Evolutionary conservation across 2,888 invertebrate genomes (phyloP).

Genomic region (Drosophila pullipes): DNA sequence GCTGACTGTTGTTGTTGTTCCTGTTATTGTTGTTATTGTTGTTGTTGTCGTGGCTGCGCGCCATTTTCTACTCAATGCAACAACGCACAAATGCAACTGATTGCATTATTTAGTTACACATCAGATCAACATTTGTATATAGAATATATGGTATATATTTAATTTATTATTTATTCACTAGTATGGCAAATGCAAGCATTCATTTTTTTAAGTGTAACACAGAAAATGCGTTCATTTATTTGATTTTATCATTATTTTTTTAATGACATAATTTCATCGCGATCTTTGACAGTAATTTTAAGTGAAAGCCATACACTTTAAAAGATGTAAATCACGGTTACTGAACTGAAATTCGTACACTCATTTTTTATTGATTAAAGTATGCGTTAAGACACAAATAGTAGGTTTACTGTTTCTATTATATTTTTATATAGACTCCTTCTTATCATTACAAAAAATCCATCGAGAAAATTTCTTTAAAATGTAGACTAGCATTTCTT

Average conservation of each 20-base stretch:
- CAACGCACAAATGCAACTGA: constrained; percentile 20
- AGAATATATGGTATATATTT: background rate
- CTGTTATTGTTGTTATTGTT: background rate
- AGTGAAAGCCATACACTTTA: too few species aligned
- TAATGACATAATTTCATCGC: too few species aligned
- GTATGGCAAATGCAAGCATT: background rate
- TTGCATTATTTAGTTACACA: background rate
- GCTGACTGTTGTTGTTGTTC: constrained; percentile 11
- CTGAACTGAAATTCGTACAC: too few species aligned
- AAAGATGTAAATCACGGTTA: too few species aligned
- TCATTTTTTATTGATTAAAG: too few species aligned
- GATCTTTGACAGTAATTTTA: too few species aligned
- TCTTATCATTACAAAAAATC: too few species aligned
- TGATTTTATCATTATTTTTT: background rate
- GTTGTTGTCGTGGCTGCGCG: constrained; percentile 37
- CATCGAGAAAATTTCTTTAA: background rate
- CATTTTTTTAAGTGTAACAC: background rate
- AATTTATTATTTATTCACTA: background rate
- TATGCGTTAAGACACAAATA: too few species aligned
- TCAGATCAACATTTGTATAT: background rate
- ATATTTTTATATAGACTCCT: too few species aligned
- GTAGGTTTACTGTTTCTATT: too few species aligned
- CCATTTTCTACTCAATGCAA: constrained; percentile 35
- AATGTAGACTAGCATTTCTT: background rate
- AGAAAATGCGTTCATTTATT: background rate